These are phyloP conservation scores for Danio jaintianensis DNA, from an alignment of 2,797 vertebrate genomes.

Conservation along the genomic window DNA sequence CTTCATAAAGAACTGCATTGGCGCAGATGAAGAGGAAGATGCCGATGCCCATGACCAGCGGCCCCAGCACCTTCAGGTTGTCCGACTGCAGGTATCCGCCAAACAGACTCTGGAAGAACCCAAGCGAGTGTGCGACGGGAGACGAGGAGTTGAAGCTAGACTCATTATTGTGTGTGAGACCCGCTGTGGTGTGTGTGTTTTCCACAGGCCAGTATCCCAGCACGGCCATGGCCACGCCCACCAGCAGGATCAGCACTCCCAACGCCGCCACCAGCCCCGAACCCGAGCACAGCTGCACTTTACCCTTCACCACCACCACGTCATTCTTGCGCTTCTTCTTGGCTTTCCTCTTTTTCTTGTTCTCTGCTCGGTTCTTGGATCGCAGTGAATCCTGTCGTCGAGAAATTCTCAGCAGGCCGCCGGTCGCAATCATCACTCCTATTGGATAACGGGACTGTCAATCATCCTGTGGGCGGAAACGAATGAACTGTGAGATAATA, in stretches of 20 bases:
- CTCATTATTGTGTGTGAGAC: constrained; percentile 63
- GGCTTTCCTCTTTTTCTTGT: constrained; percentile 90
- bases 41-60: constrained; percentile 97
- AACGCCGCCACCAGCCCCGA: constrained; percentile 91
- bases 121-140: constrained; percentile 66
- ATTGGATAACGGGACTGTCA: constrained; percentile 71
- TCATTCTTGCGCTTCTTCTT: constrained; percentile 95
- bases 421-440: constrained; percentile 94
- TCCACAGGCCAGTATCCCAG: constrained; percentile 97
- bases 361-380: constrained; percentile 85
- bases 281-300: constrained; percentile 91
- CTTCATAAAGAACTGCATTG: constrained; percentile 96
- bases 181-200: constrained; percentile 67
- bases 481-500: too few relatives aligned
- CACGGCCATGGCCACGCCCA: constrained; percentile 93
- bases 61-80: constrained; percentile 96
- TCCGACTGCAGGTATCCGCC: constrained; percentile 92
- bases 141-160: constrained; percentile 68
- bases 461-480: constrained; percentile 72
- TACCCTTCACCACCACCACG: constrained; percentile 95
- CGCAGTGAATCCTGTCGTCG: constrained; percentile 94
- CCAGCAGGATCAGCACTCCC: constrained; percentile 88
- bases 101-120: constrained; percentile 88
- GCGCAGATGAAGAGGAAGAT: constrained; percentile 99
- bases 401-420: constrained; percentile 96